Evolutionary conservation across 2,797 vertebrate genomes (phyloP).

Genomic region (Nannoperca obscura): DNA sequence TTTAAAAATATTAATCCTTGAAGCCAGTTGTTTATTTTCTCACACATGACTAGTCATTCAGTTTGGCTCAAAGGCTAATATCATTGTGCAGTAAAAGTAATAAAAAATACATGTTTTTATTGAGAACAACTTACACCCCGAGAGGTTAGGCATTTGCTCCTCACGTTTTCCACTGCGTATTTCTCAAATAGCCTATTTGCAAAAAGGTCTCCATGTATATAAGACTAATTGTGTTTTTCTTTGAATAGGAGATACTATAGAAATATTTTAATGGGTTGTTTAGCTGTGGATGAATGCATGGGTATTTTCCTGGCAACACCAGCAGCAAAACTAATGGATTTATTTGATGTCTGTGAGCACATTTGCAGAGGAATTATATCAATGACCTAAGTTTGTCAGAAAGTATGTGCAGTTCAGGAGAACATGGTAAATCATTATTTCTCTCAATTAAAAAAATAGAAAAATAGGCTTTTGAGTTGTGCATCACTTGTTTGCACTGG

Average conservation of each 20-base stretch:
- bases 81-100: slow-evolving; percentile 7
- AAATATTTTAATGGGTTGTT: slow-evolving; percentile 18
- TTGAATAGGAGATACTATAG: slow-evolving; percentile 9
- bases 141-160: slow-evolving; percentile 4
- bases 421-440: slow-evolving; percentile 22
- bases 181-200: slow-evolving; percentile 28
- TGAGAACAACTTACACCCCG: not conserved
- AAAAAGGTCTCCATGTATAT: slow-evolving; percentile 4
- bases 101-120: slow-evolving; percentile 11
- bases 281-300: slow-evolving; percentile 22
- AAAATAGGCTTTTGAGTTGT: slow-evolving; percentile 20
- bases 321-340: slow-evolving; percentile 42
- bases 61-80: slow-evolving; percentile 1
- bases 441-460: slow-evolving; percentile 22
- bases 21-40: not conserved
- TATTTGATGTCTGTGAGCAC: slow-evolving; percentile 19
- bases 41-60: not conserved
- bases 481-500: slow-evolving; percentile 27
- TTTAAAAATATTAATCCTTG: not conserved
- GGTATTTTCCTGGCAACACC: slow-evolving; percentile 2
- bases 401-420: slow-evolving; percentile 24
- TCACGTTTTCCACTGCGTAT: slow-evolving; percentile 14
- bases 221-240: slow-evolving; percentile 4
- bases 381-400: slow-evolving; percentile 15
- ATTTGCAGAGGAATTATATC: slow-evolving; percentile 23